Evolutionary conservation across 2,797 vertebrate genomes (phyloP), one percentile per base, ranked within the genome.

Genomic region (Poecile montanus): DNA sequence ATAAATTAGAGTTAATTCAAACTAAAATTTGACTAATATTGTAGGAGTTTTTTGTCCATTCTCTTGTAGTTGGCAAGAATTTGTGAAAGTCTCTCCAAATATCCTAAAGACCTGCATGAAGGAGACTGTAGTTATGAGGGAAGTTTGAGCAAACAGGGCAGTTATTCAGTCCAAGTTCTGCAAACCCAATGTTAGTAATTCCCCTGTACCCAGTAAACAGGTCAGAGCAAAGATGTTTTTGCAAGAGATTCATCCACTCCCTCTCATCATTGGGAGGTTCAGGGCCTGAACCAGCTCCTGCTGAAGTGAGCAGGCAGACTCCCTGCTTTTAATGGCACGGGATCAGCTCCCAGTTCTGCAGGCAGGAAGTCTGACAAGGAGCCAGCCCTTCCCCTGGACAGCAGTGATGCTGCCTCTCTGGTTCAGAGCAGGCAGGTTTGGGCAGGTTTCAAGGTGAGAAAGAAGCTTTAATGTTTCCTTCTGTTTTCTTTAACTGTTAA

Each of bases 391-490:
- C 6, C 54, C 26, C 58, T 26, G 25, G 47, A 56, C 38, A 60
- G 7, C 20, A 17, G n/a, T 0, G 25, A 13, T 8, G 40, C 42
- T 3, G 0, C 42, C 88, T 61, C 92, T 57, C 53, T 0, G 1
- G 3, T 9, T 80, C 0, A 0, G 23, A 47, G 62, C 2, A 1
- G 85, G 89, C 79, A 78, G 34, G 58, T 70, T 77, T 25, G 34
- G 30, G 87, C 73, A 88, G 62, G 76, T 60, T 78, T 81, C n/a
- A 27, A 68, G 83, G 66, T 73, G 54, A 51, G 56, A 88, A 86
- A 51, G 50, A 23, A 68, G 63, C 45, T 91, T 81, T 66, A 57
- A 66, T 72, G 38, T 73, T 91, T 76, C 62, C 42, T 78, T 47
- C 56, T 63, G 47, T 80, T 79, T 71, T 42, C 25, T 93, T 48